Conservation (phyloP, 2,113 vertebrate species). For the Buteo buteo region DNA sequence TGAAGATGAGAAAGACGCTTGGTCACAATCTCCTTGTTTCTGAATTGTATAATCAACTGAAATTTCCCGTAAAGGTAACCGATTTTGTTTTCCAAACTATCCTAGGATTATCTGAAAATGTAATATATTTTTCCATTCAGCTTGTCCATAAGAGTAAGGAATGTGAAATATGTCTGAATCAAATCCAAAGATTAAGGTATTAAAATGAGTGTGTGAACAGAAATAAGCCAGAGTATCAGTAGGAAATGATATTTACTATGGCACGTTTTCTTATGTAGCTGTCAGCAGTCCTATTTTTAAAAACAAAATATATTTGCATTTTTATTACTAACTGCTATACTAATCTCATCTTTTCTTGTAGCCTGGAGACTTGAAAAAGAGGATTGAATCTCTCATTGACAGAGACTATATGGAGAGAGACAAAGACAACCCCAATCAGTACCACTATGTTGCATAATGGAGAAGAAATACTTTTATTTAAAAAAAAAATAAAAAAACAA, state of each 20-base stretch:
- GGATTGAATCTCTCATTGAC: conserved; percentile 96
- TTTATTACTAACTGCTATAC: background rate
- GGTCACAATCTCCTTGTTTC: conserved; percentile 91
- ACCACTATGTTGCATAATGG: conserved; percentile 94
- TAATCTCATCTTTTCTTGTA: conserved; percentile 58
- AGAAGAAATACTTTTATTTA: background rate
- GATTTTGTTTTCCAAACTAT: background rate
- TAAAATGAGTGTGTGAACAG: background rate
- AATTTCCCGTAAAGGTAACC: conserved; percentile 93
- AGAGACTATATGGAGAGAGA: conserved; percentile 98
- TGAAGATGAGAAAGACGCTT: conserved; percentile 96
- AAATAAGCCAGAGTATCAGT: background rate
- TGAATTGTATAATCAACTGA: conserved; percentile 92
- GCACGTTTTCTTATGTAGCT: background rate
- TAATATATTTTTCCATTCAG: background rate
- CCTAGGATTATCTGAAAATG: background rate
- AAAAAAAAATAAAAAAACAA: background rate
- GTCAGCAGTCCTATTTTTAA: background rate
- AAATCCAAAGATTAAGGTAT: background rate
- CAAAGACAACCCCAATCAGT: conserved; percentile 95
- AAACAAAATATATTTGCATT: background rate
- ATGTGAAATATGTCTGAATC: background rate
- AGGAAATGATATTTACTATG: background rate
- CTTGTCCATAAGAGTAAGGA: background rate
- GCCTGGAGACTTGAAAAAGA: conserved; percentile 96